Conservation (phyloP, 2,797 vertebrate species). For the Silurus lanzhouensis region DNA sequence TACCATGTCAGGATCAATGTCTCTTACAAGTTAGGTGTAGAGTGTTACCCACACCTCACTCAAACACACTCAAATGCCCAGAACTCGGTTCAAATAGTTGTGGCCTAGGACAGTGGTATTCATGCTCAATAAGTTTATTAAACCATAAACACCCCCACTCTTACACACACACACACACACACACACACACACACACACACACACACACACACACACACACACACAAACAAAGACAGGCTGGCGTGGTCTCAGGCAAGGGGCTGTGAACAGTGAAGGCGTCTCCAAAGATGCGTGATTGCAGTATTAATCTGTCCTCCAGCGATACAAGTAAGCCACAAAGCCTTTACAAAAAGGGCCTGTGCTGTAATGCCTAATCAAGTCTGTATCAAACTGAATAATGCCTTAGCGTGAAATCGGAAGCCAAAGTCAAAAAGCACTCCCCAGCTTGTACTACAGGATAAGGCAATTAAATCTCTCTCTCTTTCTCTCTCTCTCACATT, state of each 20-base stretch:
- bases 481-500: constrained; percentile 24
- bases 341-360: constrained; percentile 55
- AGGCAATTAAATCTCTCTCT: constrained; percentile 71
- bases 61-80: constrained; percentile 3
- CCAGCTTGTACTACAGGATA: constrained; percentile 75
- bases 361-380: constrained; percentile 78
- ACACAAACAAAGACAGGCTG: constrained; percentile 58
- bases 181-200: constrained; percentile 45
- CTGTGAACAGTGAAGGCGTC: constrained; percentile 61
- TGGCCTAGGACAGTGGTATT: constrained; percentile 36
- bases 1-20: not conserved
- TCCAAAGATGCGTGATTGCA: constrained; percentile 68
- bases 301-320: constrained; percentile 76
- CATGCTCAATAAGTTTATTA: constrained; percentile 50
- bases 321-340: constrained; percentile 67
- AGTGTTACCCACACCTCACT: not conserved
- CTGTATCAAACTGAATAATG: constrained; percentile 80
- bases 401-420: constrained; percentile 75
- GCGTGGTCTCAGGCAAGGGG: constrained; percentile 51
- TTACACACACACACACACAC: constrained; percentile 29
- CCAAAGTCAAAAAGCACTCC: constrained; percentile 75
- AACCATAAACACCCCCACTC: constrained; percentile 28
- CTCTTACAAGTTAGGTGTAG: not conserved
- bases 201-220: constrained; percentile 39
- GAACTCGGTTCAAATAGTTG: not conserved